phyloP scores from a whole-genome alignment of 2,888 invertebrate species.

The Lathronympha strigana region DNA sequence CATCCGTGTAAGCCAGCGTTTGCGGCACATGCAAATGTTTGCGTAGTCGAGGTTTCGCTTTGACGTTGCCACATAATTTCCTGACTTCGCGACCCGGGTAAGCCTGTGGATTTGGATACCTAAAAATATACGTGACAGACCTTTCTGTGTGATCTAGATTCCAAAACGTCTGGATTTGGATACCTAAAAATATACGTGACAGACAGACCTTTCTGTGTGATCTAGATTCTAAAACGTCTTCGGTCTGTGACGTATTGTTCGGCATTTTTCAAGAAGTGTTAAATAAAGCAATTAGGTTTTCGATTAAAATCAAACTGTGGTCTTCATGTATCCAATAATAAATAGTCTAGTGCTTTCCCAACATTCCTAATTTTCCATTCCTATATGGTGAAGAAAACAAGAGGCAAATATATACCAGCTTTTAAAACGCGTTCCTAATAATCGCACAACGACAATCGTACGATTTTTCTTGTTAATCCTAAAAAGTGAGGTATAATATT shows the following conservation, averaged over 20 bases:
- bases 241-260: slow-evolving; percentile 12
- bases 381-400: no score
- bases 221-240: slow-evolving; percentile 30
- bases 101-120: slow-evolving; percentile 32
- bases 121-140: slow-evolving; percentile 36
- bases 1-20: slow-evolving; percentile 63
- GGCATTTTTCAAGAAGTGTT: no score
- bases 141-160: slow-evolving; percentile 20
- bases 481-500: no score
- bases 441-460: no score
- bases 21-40: slow-evolving; percentile 72
- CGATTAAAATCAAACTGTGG: no score
- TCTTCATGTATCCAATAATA: no score
- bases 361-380: no score
- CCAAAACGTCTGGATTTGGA: not conserved
- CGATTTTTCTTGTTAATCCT: no score
- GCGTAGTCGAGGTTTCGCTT: slow-evolving; percentile 64
- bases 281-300: no score
- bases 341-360: no score
- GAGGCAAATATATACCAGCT: no score
- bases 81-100: slow-evolving; percentile 53
- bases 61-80: slow-evolving; percentile 65
- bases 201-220: slow-evolving; percentile 9
- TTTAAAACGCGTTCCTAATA: no score
- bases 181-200: slow-evolving; percentile 34